A percentile compares a stretch with the other conserved stretches of the same genome.
These are phyloP conservation scores for Pseudachorutes palmiensis DNA, from an alignment of 1,140 invertebrate genomes.

Conservation along the genomic window DNA sequence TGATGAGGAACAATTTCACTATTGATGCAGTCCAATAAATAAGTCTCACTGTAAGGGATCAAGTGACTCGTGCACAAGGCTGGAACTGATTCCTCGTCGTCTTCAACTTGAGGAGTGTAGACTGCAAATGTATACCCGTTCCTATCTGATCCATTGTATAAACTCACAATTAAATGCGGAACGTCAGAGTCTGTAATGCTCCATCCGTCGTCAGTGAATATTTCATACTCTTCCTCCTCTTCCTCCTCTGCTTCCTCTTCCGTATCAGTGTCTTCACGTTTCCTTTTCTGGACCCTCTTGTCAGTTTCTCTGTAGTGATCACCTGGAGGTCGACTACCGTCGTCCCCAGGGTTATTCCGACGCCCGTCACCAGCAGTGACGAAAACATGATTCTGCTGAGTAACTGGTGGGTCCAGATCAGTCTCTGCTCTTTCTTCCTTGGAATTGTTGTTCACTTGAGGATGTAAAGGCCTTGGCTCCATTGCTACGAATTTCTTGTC, in stretches of 20 bases:
- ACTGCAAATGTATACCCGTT: not conserved
- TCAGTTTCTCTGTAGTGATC: not conserved
- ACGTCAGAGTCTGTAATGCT: not conserved
- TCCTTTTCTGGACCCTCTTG: not conserved
- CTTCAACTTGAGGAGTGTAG: not conserved
- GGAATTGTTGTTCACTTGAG: not conserved
- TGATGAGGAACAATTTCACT: slow-evolving; percentile 27
- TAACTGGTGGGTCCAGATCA: not conserved
- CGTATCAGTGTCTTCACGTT: not conserved
- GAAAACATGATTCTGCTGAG: not conserved
- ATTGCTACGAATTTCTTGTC: not conserved
- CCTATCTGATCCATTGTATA: not conserved
- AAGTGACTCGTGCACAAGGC: slow-evolving; percentile 20
- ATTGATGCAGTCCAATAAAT: slow-evolving; percentile 32
- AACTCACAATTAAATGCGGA: not conserved
- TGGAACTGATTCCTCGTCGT: not conserved
- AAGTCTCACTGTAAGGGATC: slow-evolving; percentile 32
- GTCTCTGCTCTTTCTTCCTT: not conserved
- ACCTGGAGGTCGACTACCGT: not conserved
- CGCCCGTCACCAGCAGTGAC: not conserved
- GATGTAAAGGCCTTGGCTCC: not conserved
- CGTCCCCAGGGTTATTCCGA: not conserved
- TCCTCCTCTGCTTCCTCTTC: no score
- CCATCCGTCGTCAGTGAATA: not conserved
- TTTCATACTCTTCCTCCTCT: not conserved